Conservation (phyloP, 2,113 vertebrate genomes). For the Tringa solitaria region DNA sequence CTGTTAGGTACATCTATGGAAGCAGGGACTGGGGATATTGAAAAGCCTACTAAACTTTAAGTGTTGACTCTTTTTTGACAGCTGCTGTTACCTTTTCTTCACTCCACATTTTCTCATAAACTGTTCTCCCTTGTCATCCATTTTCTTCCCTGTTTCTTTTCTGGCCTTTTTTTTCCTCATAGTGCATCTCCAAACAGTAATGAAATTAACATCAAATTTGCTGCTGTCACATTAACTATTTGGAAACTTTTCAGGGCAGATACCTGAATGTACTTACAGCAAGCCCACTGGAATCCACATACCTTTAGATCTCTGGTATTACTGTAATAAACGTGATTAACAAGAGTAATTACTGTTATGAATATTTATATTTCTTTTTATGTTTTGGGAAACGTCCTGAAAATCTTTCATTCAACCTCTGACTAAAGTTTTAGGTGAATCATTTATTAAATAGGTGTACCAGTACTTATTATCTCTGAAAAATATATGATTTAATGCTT, state of each 20-base stretch:
- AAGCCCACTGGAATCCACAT: background rate
- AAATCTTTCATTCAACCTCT: background rate
- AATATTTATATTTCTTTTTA: background rate
- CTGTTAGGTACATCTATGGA: background rate
- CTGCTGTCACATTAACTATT: background rate
- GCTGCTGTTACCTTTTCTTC: background rate
- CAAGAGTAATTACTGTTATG: background rate
- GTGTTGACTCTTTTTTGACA: background rate
- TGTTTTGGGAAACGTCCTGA: background rate
- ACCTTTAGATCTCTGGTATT: background rate
- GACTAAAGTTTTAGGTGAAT: background rate
- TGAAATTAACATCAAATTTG: background rate
- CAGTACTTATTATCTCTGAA: background rate
- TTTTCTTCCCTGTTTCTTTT: background rate
- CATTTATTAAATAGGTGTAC: background rate
- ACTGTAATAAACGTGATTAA: background rate
- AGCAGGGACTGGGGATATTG: background rate
- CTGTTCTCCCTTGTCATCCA: background rate
- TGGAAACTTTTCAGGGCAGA: background rate
- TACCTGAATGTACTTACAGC: background rate
- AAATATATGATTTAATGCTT: background rate
- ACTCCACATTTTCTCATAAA: background rate
- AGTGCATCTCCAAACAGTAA: background rate
- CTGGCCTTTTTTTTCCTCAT: background rate
- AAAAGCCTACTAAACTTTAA: background rate